These are phyloP conservation scores for Tylochromis polylepis DNA, from an alignment of 2,113 vertebrate genomes.

Conservation along the genomic window DNA sequence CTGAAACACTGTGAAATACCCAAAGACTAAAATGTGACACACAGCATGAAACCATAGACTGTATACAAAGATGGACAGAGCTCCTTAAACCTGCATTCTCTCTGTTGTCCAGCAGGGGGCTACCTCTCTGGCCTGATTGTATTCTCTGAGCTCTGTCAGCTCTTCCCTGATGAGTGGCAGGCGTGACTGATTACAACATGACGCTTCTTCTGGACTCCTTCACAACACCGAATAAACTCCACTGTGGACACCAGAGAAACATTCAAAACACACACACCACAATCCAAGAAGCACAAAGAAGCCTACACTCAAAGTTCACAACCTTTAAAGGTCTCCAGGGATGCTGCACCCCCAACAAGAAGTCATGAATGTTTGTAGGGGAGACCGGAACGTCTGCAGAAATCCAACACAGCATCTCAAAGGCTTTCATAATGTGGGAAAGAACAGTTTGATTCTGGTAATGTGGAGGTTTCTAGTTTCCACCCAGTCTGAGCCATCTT, in stretches of 20 bases:
- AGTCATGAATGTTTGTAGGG: no score
- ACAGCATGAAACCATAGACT: neutral
- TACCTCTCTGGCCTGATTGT: neutral
- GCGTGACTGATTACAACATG: neutral
- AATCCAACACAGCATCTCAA: neutral
- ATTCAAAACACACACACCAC: neutral
- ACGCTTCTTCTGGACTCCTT: neutral
- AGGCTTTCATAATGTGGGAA: neutral
- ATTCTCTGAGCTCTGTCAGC: no score
- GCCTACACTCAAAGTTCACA: neutral
- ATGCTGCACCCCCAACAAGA: neutral
- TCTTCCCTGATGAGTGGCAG: neutral
- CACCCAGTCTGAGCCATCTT: neutral
- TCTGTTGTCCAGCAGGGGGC: neutral
- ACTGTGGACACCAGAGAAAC: neutral
- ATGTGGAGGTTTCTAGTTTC: neutral
- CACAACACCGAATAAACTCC: neutral
- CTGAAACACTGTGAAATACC: neutral
- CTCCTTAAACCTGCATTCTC: neutral
- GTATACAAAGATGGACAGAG: neutral
- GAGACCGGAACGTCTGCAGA: neutral
- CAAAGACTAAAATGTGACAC: neutral
- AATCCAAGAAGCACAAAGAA: neutral
- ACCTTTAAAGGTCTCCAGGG: neutral
- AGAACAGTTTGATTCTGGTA: neutral